Evolutionary conservation across 2,113 vertebrate species (phyloP).

Genomic region (Cynocephalus volans): DNA sequence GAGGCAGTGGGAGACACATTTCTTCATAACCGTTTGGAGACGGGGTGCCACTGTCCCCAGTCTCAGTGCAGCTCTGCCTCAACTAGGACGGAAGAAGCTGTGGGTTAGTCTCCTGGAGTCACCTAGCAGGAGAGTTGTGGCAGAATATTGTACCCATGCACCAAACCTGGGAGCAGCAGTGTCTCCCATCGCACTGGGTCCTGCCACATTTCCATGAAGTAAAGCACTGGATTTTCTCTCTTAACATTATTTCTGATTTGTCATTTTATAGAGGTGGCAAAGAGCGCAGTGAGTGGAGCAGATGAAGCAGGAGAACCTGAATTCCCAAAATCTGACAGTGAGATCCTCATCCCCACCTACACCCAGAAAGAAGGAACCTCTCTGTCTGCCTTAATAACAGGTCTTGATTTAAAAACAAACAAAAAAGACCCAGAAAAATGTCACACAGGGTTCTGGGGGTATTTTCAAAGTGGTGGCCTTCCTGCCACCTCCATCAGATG

Average conservation of each 20-base stretch:
- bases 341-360: neutral
- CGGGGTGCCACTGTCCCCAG: neutral
- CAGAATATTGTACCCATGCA: neutral
- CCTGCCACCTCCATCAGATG: neutral
- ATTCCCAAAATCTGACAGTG: neutral
- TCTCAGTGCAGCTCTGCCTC: neutral
- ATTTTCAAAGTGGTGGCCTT: conserved; percentile 39
- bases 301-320: neutral
- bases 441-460: neutral
- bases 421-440: neutral
- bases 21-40: neutral
- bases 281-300: neutral
- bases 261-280: neutral
- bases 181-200: neutral
- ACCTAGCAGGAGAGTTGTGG: neutral
- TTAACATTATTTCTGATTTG: neutral
- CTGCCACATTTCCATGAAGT: neutral
- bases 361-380: neutral
- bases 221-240: neutral
- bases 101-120: neutral
- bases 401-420: neutral
- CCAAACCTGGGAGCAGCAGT: neutral
- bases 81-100: neutral
- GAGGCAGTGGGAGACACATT: neutral
- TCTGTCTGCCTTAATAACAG: neutral